Base-by-base conservation (phyloP, 2,113 vertebrate species). In the Apodemus speciosus region DNA sequence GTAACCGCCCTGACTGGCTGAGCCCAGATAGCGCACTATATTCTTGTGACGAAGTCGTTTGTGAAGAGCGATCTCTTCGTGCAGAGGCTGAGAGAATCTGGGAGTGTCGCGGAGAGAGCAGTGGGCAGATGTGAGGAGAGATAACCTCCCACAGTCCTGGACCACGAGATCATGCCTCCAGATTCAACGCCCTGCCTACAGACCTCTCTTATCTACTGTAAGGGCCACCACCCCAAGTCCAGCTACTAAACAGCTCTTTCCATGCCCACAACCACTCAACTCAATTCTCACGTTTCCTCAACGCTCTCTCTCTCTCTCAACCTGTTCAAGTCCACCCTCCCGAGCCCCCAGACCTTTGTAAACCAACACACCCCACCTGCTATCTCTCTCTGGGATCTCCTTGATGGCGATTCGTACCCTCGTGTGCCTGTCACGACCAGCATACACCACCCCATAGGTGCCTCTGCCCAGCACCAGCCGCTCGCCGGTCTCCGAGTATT, bases 361-460 rank as follows among this genome's bases (percentile, higher is more conserved):
- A 13, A 1, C 1, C 0, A 0, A 0, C 0, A 2, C 15, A 4
- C 87, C 97, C n/a, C 96, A 99, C 99, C 98, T 98, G 98, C 99
- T 98, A 98, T 99, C 99, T 49, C 98, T 98, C 96, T 99, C 99
- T 0, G 99, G 99, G 83, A 99, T 99, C 98, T 99, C 99, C 97
- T 99, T 99, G 98, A 99, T 99, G 91, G 99, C 99, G 9, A 99
- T 99, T 96, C 99, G 99, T 8, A 99, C 99, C 96, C 98, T 98
- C 84, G 98, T 99, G 98, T 98, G 99, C 86, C 98, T 97, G 79
- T 99, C 98, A 20, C 99, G 98, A 73, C 99, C 99, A 0, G 99
- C 99, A 0, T 99, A 99, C 96, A 99, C 99, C 30, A 99, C 98
- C 1, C 99, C 99, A 0, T 99, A 99, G 0, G 99, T 99, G 76